Conservation (phyloP, 2,797 vertebrate species). For the Poecilia picta region DNA sequence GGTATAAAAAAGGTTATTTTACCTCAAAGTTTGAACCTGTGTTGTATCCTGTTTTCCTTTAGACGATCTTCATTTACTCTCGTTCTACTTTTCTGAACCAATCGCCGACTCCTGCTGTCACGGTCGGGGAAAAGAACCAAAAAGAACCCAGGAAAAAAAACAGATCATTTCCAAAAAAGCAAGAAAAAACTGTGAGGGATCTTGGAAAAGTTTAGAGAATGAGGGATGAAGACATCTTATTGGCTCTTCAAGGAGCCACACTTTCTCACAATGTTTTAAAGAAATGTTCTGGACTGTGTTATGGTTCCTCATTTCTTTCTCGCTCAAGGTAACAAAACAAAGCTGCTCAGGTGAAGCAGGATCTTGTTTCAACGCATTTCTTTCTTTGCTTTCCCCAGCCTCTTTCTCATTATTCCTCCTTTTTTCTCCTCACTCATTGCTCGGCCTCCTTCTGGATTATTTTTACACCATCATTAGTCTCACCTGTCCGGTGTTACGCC, state of each 20-base stretch:
- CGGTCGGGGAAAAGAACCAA: background rate
- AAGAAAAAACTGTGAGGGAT: background rate
- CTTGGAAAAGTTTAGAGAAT: background rate
- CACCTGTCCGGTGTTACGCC: conserved; percentile 27
- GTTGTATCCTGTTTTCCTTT: background rate
- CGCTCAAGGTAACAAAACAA: conserved; percentile 19
- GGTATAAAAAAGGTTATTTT: background rate
- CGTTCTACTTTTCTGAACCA: background rate
- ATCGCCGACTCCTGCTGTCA: background rate
- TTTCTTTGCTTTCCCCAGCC: background rate
- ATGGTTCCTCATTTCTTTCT: background rate
- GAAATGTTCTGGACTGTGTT: background rate
- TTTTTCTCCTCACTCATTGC: background rate
- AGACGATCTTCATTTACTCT: background rate
- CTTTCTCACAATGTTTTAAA: background rate
- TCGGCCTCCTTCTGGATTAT: background rate
- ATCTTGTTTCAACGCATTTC: conserved; percentile 25
- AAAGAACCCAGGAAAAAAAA: background rate
- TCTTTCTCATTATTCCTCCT: background rate
- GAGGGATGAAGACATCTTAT: background rate
- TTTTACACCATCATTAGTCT: conserved; percentile 22
- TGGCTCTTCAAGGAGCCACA: too few species aligned
- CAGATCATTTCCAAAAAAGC: background rate
- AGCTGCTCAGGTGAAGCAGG: conserved; percentile 13
- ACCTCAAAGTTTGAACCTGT: background rate